Evolutionary conservation across 2,888 invertebrate species (phyloP), one percentile per base, ranked within the genome.

Genomic region (Lycophotia porphyrea): DNA sequence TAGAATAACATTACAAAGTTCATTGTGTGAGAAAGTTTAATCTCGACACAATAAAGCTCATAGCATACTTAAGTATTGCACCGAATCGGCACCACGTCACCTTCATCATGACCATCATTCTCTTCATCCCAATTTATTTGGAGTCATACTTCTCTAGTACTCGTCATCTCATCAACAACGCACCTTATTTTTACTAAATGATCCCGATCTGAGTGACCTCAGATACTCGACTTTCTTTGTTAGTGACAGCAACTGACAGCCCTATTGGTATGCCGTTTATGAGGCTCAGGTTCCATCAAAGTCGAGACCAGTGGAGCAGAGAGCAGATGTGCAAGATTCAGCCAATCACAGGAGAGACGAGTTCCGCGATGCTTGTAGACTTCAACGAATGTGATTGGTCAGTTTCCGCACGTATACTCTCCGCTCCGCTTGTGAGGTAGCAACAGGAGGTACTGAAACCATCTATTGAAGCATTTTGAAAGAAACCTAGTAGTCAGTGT

Each of bases 1-100:
- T 44, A 55, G 39, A 81, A 77, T 55, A 47, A 49, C 49, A 73
- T 73, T 69, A 79, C 18, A 24, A 27, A 21, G 47, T 69, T 36
- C 64, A 79, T 71, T 73, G 71, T 83, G 65, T 55, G 24, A 58
- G 67, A 15, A 68, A 71, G 42, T 76, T 80, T 47, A 2, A 58
- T 21, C 24, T 55, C 21, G 7, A 67, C 18, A 63, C 24, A 42
- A 61, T 24, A 8, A 8, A 58, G 27, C 55, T 27, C 13, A 7
- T 27, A 55, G 5, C 13, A 7, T 7, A 2, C 7, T 52, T n/a
- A n/a, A 1, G n/a, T 13, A 13, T 55, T 55, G 55, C 27, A 55
- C 55, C 2, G 27, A 55, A 52, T 52, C 52, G n/a, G 5, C n/a
- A 52, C 13, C n/a, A n/a, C 4, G 1, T 52, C 4, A 4, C 11